Conservation (phyloP, 2,113 vertebrate species). For the Labrus mixtus region DNA sequence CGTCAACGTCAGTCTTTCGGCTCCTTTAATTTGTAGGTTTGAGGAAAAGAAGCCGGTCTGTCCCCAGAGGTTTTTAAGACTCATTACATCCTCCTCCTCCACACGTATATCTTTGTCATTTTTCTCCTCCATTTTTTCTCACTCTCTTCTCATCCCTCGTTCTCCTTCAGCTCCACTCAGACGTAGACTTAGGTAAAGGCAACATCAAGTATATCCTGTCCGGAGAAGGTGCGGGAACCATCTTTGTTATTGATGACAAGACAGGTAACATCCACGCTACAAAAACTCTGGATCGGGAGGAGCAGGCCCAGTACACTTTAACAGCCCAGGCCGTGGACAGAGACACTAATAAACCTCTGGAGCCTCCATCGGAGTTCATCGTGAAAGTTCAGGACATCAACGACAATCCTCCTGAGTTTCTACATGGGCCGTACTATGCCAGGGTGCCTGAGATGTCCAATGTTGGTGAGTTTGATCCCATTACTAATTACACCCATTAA, state of each 20-base stretch:
- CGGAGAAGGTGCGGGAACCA: constrained; percentile 97
- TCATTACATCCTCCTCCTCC: neutral
- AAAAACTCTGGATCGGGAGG: constrained; percentile 97
- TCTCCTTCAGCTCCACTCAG: constrained; percentile 92
- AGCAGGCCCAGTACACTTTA: constrained; percentile 96
- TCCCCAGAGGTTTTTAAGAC: neutral
- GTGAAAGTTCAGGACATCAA: constrained; percentile 99
- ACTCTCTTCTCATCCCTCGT: neutral
- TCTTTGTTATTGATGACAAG: constrained; percentile 99
- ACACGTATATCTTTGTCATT: neutral
- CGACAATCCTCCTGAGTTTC: constrained; percentile 96
- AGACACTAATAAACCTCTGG: constrained; percentile 93
- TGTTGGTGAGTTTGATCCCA: constrained; percentile 88
- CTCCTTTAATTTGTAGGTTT: neutral
- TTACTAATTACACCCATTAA: too few species aligned
- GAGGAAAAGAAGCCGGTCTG: neutral
- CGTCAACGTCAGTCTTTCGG: neutral
- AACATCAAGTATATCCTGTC: constrained; percentile 99
- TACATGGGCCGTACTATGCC: constrained; percentile 95
- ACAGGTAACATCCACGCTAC: constrained; percentile 99
- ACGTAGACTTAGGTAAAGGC: constrained; percentile 94
- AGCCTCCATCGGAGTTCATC: constrained; percentile 97
- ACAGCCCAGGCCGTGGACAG: constrained; percentile 96
- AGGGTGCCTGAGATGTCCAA: constrained; percentile 98
- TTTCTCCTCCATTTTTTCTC: neutral